Evolutionary conservation across 1,140 invertebrate genomes (phyloP), one percentile per base, ranked within the genome.

Genomic region (Drosophila pruinosa): DNA sequence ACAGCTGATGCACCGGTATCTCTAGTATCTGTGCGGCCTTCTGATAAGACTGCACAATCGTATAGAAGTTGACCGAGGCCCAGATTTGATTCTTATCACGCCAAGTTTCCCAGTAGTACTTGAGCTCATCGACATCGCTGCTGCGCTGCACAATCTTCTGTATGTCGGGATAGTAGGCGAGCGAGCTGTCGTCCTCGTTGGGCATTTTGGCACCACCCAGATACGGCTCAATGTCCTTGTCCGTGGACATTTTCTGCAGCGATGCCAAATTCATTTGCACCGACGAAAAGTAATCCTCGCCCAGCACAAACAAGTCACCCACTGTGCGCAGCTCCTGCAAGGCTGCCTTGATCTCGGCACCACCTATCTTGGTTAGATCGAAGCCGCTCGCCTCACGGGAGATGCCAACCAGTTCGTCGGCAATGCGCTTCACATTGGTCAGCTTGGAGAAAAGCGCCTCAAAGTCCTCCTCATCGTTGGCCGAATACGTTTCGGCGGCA

Each of bases 91-190:
- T 91, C 67, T 88, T 90, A 7, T 91, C 89, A 0, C 89, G 65
- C 83, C 89, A 91, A 1, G 85, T 69, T 53, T 89, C 78, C 89
- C 89, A 91, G 59, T 91, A 91, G 57, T 90, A 91, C 68, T 88
- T 82, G 6, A 91, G 24, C 43, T 91, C 89, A 4, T 86, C 83
- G 3, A 73, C 50, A 56, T 91, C 86, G n/a, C 15, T 73, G 45
- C 82, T 91, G 26, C 22, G 71, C 17, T 79, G 74, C 28, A 89
- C 89, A 2, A 91, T 90, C 41, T 74, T 89, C 56, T 91, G 82
- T 15, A 91, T 91, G 45, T 91, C 89, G 8, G 89, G 89, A 22
- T 77, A 89, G 21, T 82, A 91, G 26, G 89, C 79, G 38, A 91
- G 43, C 1, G 81, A 70, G 21, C 89, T 89, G 26, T 89, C 76